These are phyloP conservation scores for Schlechtendalia chinensis DNA, from an alignment of 1,140 invertebrate genomes.

Conservation along the genomic window DNA sequence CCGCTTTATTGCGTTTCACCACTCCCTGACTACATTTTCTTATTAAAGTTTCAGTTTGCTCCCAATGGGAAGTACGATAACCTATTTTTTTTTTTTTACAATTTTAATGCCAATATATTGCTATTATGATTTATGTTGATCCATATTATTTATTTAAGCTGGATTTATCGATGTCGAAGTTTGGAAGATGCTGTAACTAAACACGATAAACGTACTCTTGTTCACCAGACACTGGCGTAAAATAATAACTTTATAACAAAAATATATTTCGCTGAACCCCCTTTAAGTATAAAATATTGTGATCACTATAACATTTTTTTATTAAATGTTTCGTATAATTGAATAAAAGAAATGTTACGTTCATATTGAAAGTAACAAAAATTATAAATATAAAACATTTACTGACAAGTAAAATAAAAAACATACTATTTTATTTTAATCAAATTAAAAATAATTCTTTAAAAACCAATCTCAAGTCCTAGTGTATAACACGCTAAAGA, in stretches of 20 bases:
- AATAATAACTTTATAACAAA: not conserved
- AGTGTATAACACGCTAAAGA: not conserved
- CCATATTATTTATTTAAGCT: slow-evolving; percentile 47
- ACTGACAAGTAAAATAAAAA: not conserved
- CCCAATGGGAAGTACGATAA: slow-evolving; percentile 24
- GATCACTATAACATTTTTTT: not conserved
- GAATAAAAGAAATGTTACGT: no score
- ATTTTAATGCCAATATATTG: slow-evolving; percentile 46
- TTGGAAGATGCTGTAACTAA: not conserved
- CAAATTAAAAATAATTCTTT: not conserved
- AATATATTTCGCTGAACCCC: not conserved
- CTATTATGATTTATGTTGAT: slow-evolving; percentile 47
- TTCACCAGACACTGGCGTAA: not conserved
- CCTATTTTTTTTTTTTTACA: slow-evolving; percentile 31
- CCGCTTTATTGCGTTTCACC: slow-evolving; percentile 46
- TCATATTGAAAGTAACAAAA: no score
- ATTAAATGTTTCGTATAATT: not conserved
- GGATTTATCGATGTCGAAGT: slow-evolving; percentile 37
- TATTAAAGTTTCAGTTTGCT: slow-evolving; percentile 28
- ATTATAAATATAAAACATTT: no score
- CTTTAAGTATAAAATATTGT: not conserved
- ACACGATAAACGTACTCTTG: slow-evolving; percentile 10
- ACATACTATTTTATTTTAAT: not conserved
- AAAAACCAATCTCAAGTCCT: not conserved
- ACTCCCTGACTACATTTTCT: slow-evolving; percentile 35